phyloP scores from a whole-genome alignment of 2,888 invertebrate genomes.

The Laothoe populi region DNA sequence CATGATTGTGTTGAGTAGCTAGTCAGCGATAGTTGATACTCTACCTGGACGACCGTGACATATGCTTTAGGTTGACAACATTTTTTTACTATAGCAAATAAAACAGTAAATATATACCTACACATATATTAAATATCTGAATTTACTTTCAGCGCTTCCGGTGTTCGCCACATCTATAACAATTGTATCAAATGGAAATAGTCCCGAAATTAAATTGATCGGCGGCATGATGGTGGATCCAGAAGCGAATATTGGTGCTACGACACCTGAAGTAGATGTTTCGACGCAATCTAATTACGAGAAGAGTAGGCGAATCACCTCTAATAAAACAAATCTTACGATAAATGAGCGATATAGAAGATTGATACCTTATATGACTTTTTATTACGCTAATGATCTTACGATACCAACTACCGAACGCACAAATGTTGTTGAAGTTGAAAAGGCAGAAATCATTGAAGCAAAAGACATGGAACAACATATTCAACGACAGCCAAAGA shows the following conservation, averaged over 20 bases:
- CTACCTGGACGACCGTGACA: too few species aligned
- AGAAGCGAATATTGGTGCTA: conserved; percentile 62
- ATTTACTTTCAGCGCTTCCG: conserved; percentile 74
- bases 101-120: too few species aligned
- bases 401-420: conserved; percentile 68
- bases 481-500: conserved; percentile 63
- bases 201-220: conserved; percentile 75
- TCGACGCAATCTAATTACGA: conserved; percentile 39
- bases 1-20: too few species aligned
- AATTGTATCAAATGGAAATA: conserved; percentile 80
- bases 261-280: conserved; percentile 44
- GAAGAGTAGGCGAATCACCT: conserved; percentile 48
- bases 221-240: conserved; percentile 68
- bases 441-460: conserved; percentile 74
- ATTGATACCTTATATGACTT: conserved; percentile 93
- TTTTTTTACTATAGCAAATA: too few species aligned
- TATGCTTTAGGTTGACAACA: too few species aligned
- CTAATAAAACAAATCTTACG: conserved; percentile 69
- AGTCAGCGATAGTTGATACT: too few species aligned
- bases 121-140: conserved; percentile 24
- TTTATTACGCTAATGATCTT: conserved; percentile 88
- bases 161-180: conserved; percentile 67
- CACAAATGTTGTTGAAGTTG: conserved; percentile 65
- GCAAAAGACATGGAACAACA: conserved; percentile 50
- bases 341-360: conserved; percentile 89